Conservation (phyloP, 2,797 vertebrate genomes). For the Rhinoraja longicauda region DNA sequence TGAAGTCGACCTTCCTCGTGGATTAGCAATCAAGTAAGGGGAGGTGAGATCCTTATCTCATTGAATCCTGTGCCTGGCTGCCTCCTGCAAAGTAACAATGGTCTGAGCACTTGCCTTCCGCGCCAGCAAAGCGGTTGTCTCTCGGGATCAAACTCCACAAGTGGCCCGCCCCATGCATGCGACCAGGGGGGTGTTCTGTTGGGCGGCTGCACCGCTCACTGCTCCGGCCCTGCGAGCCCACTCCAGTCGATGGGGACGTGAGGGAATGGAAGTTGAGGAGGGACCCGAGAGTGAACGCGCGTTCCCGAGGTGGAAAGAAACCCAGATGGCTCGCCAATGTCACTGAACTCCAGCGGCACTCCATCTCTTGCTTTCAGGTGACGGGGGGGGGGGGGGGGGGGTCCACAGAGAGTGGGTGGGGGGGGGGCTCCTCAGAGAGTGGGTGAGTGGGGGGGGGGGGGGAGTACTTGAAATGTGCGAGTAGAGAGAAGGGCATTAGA, state of each 20-base stretch:
- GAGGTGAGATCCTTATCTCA: background rate
- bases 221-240: background rate
- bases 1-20: no score
- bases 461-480: slow-evolving; percentile 1
- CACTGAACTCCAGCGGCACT: background rate
- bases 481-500: background rate
- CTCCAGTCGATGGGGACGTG: background rate
- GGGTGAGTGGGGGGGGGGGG: no score
- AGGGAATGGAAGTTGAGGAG: background rate
- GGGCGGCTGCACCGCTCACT: background rate
- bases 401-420: background rate
- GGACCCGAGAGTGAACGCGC: background rate
- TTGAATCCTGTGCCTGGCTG: background rate
- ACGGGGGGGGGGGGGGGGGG: no score
- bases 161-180: background rate
- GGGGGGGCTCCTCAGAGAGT: background rate
- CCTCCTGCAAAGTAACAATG: slow-evolving; percentile 19
- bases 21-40: background rate
- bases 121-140: no score
- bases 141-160: slow-evolving; percentile 32
- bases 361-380: background rate
- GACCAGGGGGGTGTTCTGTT: background rate
- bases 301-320: background rate
- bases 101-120: background rate
- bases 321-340: background rate